phyloP scores from a whole-genome alignment of 2,797 vertebrate species.

The Danio aesculapii region DNA sequence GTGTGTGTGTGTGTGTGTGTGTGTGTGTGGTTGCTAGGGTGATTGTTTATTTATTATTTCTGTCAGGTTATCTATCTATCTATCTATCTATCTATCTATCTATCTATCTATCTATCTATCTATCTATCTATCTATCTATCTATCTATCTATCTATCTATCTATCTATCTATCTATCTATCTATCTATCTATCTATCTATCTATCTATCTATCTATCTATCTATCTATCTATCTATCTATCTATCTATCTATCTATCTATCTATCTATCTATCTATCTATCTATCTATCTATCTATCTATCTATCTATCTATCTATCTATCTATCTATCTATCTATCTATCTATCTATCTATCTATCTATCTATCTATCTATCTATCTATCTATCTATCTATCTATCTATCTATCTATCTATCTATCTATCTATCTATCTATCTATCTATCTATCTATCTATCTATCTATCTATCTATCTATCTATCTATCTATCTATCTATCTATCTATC shows the following conservation, averaged over 20 bases:
- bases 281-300: not conserved
- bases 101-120: not conserved
- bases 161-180: not conserved
- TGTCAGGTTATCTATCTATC: not conserved
- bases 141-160: not conserved
- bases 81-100: not conserved
- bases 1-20: not conserved
- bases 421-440: not conserved
- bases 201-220: not conserved
- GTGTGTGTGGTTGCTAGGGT: not conserved
- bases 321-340: not conserved
- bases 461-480: not conserved
- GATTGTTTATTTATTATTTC: not conserved
- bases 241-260: not conserved
- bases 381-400: not conserved
- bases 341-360: accelerated
- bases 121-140: not conserved
- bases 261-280: not conserved
- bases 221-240: not conserved
- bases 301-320: not conserved
- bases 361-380: accelerated
- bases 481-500: not conserved
- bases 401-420: not conserved
- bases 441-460: not conserved
- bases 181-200: not conserved